Conservation (phyloP, 1,140 invertebrate species). For the Palaemon carinicauda region DNA sequence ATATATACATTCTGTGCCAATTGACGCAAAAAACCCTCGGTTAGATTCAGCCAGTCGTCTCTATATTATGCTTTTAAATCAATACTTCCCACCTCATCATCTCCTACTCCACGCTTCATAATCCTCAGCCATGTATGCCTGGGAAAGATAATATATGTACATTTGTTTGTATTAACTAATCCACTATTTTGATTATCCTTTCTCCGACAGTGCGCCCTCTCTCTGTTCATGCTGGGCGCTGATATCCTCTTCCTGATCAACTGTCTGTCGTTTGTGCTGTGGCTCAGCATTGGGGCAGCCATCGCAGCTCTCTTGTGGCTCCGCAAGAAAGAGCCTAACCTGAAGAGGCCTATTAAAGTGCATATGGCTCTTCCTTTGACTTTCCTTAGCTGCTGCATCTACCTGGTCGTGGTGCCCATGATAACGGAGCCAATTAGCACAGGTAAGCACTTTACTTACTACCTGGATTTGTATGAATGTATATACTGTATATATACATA, state of each 20-base stretch:
- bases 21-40: no score
- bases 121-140: no score
- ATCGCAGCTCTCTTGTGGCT: slow-evolving; percentile 83
- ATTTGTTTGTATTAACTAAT: no score
- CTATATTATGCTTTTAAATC: no score
- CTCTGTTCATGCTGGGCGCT: slow-evolving; percentile 76
- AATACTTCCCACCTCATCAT: no score
- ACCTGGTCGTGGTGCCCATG: slow-evolving; percentile 69
- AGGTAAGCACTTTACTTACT: slow-evolving; percentile 57
- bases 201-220: slow-evolving; percentile 74
- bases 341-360: slow-evolving; percentile 83
- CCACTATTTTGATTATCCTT: slow-evolving; percentile 66
- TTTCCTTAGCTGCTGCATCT: slow-evolving; percentile 68
- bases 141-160: no score
- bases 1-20: no score
- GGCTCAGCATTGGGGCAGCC: slow-evolving; percentile 80
- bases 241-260: slow-evolving; percentile 79
- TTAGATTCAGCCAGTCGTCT: no score
- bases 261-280: slow-evolving; percentile 81
- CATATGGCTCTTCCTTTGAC: slow-evolving; percentile 69
- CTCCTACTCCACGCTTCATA: no score
- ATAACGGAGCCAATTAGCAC: slow-evolving; percentile 64
- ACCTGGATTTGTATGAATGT: no score
- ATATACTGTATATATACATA: no score
- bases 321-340: slow-evolving; percentile 75